phyloP scores from a whole-genome alignment of 2,797 vertebrate species.

The Poecilia wingei region DNA sequence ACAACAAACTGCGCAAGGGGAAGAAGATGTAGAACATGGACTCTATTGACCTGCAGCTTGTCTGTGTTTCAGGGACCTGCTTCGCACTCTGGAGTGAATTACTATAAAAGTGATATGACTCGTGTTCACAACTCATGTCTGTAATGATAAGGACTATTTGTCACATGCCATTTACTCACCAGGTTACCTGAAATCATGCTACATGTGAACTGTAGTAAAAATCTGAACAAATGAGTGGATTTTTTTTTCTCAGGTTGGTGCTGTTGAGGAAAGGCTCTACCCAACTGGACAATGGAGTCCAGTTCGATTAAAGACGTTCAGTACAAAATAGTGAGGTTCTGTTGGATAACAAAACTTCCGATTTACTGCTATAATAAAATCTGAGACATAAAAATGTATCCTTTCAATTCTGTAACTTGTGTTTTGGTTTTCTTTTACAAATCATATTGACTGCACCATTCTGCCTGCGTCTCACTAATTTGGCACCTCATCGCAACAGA shows the following conservation, averaged over 20 bases:
- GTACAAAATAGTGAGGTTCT: neutral
- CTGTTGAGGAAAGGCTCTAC: neutral
- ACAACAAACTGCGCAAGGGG: conserved; percentile 85
- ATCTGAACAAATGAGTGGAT: neutral
- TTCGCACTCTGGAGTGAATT: conserved; percentile 27
- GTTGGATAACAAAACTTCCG: neutral
- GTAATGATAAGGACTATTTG: neutral
- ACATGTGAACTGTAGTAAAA: neutral
- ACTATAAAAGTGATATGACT: neutral
- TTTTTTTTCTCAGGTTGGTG: neutral
- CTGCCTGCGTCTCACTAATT: neutral
- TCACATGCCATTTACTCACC: neutral
- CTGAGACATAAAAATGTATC: neutral
- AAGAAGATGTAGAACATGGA: conserved; percentile 79
- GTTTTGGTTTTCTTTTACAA: neutral
- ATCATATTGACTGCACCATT: neutral
- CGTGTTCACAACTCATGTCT: conserved; percentile 9
- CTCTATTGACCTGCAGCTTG: neutral
- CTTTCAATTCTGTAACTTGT: neutral
- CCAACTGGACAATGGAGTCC: neutral
- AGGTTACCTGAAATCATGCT: neutral
- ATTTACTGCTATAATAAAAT: neutral
- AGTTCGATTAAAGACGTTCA: neutral
- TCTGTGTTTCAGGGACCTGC: neutral
- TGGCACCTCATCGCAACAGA: neutral